Base-by-base conservation (phyloP, 2,113 vertebrate species). In the Xiphophorus hellerii region DNA sequence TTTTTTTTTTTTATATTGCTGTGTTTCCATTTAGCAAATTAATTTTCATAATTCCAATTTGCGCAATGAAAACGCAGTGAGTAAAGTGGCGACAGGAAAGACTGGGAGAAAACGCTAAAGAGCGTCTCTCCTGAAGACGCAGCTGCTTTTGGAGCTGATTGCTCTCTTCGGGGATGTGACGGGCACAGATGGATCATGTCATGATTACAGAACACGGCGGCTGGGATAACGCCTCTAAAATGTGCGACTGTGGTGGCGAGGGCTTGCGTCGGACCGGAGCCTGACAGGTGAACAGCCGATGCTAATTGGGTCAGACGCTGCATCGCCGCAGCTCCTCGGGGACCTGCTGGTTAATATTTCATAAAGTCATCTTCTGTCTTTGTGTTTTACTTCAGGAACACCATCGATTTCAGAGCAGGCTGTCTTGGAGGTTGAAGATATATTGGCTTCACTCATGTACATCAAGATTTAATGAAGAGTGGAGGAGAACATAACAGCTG, bases 391-490 rank as follows among this genome's bases (percentile, higher is more conserved):
- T 71, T 77, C 62, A 33, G 63, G 70, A 89, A 88, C 84, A 85
- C 88, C 93, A 94, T 94, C 91, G 92, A 95, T 95, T 93, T 92
- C 83, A 86, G 84, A 76, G 75, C 69, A 87, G 80, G 85, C 80
- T 87, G 84, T 89, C 81, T 78, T 28, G 25, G 77, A 75, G 80
- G 84, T 85, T 90, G 62, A 83, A 87, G 84, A 93, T 91, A 5
- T 91, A 93, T 93, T 92, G 91, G 89, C 89, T 93, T 92, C 86
- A 93, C 88, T 93, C 92, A 90, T 93, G 84, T 85, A 76, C 86
- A 93, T 94, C 87, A 93, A 92, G 87, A 88, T 94, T 94, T 94
- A 92, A 94, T 93, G 91, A 93, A 82, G 80, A 93, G 77, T 77
- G 71, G 73, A 79, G 81, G 81, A 83, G 74, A 69, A 30, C 20